Evolutionary conservation across 2,888 invertebrate genomes (phyloP), one percentile per base, ranked within the genome.

Genomic region (Catonia carolina): DNA sequence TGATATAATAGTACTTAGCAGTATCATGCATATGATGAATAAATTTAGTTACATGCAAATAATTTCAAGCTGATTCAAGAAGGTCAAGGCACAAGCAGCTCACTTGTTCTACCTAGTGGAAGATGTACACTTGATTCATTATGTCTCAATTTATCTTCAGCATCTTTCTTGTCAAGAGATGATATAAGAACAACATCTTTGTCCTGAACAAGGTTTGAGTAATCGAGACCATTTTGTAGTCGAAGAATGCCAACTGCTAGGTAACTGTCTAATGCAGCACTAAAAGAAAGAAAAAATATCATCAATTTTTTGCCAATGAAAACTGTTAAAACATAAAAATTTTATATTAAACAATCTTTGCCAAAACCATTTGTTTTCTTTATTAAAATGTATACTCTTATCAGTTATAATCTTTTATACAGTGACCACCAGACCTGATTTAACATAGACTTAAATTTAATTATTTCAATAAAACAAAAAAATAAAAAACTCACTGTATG

Each of bases 181-280:
- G 58, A 58, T 15, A 60, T 55, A 18, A 54, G 39, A 18, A 53
- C 45, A 12, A 60, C 53, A 31, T 63, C 63, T 18, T 61, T 58
- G 15, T 60, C 61, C 22, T 60, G 61, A 3, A 63, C 58, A 20
- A 59, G 55, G 17, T 48, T 71, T 1, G 77, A 75, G 63, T 84
- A 84, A 72, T 92, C 88, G 61, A 95, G 80, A 0, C 97, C 96
- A 65, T 89, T 87, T 61, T 86, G 85, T 17, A 94, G 80, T 53
- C 95, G 82, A 22, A 99, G 76, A 53, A 99, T 84, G 8, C 91
- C 94, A 15, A 97, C 84, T 3, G 93, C 92, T 77, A 94, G 81
- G 73, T 95, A 90, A 74, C 92, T 85, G 74, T 98, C 97, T 65
- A 99, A 79, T 0, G 97, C 93, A 78, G 92, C 89, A 72, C 90